A percentile compares a stretch with the other conserved stretches of the same genome.
Evolutionary conservation across 1,140 invertebrate genomes (phyloP).

Genomic region (Tetragnatha versicolor): DNA sequence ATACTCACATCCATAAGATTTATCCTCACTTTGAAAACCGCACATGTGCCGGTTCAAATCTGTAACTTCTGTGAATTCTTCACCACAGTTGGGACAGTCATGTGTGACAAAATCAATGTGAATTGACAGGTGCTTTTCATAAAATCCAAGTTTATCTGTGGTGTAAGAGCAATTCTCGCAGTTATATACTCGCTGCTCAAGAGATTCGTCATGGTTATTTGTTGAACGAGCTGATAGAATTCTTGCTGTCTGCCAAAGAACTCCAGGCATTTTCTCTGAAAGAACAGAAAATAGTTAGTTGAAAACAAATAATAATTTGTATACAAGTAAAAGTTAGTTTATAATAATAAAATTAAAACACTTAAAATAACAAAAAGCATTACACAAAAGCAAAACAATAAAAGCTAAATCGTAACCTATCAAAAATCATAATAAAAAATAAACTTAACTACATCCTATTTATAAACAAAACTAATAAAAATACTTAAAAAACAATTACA

Average conservation of each 20-base stretch:
- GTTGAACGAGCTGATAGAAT: neutral
- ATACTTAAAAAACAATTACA: too few species aligned
- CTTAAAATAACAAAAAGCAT: too few species aligned
- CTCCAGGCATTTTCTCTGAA: neutral
- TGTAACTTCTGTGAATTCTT: slow-evolving; percentile 20
- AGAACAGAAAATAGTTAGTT: neutral
- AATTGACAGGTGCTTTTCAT: slow-evolving; percentile 40
- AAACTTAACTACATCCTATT: too few species aligned
- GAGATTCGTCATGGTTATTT: neutral
- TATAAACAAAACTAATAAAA: too few species aligned
- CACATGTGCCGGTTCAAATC: slow-evolving; percentile 26
- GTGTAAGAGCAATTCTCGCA: slow-evolving; percentile 29
- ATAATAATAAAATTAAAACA: too few species aligned
- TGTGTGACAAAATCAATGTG: neutral
- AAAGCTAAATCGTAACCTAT: too few species aligned
- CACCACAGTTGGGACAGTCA: slow-evolving; percentile 26
- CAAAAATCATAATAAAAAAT: too few species aligned
- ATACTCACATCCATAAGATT: slow-evolving; percentile 14
- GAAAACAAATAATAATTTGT: too few species aligned
- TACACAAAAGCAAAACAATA: too few species aligned
- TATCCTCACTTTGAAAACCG: neutral
- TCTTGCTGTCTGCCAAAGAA: neutral
- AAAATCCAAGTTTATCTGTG: slow-evolving; percentile 29
- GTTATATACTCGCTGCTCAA: neutral
- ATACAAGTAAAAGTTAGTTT: too few species aligned